Percentiles rank a stretch among this genome's conserved stretches.
Conservation (phyloP, 2,888 invertebrate genomes). For the Loripinus fragilis region DNA sequence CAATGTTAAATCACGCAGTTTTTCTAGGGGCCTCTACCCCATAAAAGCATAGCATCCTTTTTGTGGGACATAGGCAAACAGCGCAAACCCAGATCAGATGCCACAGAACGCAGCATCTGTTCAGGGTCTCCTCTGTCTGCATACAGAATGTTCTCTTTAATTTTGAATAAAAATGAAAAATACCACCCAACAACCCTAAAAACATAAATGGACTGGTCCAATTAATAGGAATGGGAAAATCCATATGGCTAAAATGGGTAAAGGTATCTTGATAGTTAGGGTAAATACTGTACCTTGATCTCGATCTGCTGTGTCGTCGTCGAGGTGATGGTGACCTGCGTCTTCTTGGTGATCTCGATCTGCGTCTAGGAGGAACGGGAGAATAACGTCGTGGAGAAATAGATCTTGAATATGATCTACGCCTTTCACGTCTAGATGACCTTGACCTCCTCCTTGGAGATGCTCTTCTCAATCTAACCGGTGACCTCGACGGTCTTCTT, state of each 20-base stretch:
- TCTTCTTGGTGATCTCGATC: constrained; percentile 58
- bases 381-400: constrained; percentile 43
- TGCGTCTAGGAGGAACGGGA: constrained; percentile 41
- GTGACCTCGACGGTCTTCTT: constrained; percentile 47
- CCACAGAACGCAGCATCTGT: too few relatives aligned
- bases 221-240: constrained; percentile 14
- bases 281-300: constrained; percentile 36
- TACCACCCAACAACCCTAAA: too few relatives aligned
- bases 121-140: too few relatives aligned
- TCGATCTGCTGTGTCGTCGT: constrained; percentile 48
- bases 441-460: constrained; percentile 47
- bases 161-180: too few relatives aligned
- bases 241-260: not conserved
- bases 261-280: not conserved
- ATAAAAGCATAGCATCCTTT: too few relatives aligned
- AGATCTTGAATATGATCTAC: constrained; percentile 42
- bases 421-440: constrained; percentile 41
- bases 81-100: too few relatives aligned
- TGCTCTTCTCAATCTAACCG: constrained; percentile 37
- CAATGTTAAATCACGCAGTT: too few relatives aligned
- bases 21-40: too few relatives aligned
- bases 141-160: too few relatives aligned
- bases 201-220: too few relatives aligned
- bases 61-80: too few relatives aligned
- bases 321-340: constrained; percentile 49